These are phyloP conservation scores for Drosophila maculinotata DNA, from an alignment of 2,888 invertebrate genomes.

Conservation along the genomic window DNA sequence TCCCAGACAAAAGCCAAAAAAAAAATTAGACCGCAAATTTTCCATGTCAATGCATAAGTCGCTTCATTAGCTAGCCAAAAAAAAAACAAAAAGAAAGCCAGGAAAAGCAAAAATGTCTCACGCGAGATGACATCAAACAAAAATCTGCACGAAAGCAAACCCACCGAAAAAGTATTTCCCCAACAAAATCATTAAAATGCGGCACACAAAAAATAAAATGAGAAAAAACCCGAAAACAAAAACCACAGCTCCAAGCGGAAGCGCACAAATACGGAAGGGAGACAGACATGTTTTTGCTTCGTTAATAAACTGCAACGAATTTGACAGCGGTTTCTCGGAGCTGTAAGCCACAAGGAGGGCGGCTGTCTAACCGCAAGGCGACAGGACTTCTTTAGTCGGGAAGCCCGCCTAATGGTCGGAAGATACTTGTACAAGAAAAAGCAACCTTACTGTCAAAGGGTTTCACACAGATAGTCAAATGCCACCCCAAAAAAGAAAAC, in stretches of 20 bases:
- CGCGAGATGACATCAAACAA: constrained; percentile 64
- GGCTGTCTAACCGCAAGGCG: constrained; percentile 67
- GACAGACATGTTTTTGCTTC: constrained; percentile 73
- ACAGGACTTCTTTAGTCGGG: constrained; percentile 36
- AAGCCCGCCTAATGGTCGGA: constrained; percentile 47
- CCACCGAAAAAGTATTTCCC: constrained; percentile 26
- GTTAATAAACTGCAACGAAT: constrained; percentile 78
- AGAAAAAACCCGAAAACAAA: constrained; percentile 25
- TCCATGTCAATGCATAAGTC: constrained; percentile 81
- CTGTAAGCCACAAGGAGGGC: constrained; percentile 61
- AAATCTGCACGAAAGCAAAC: constrained; percentile 36
- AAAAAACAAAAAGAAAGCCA: constrained; percentile 10
- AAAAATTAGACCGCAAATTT: constrained; percentile 69
- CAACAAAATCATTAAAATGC: constrained; percentile 72
- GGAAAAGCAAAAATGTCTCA: constrained; percentile 48
- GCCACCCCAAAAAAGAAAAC: constrained; percentile 10
- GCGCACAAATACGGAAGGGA: constrained; percentile 46
- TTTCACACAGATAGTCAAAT: constrained; percentile 35
- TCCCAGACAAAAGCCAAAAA: neutral
- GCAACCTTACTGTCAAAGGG: constrained; percentile 66
- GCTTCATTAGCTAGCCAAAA: constrained; percentile 70
- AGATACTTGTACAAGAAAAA: constrained; percentile 36
- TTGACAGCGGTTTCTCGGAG: constrained; percentile 38
- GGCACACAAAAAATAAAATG: constrained; percentile 28
- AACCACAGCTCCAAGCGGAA: constrained; percentile 24